Percentiles rank a stretch among this genome's conserved stretches.
Conservation (phyloP, 2,797 vertebrate species). For the Clamator glandarius region DNA sequence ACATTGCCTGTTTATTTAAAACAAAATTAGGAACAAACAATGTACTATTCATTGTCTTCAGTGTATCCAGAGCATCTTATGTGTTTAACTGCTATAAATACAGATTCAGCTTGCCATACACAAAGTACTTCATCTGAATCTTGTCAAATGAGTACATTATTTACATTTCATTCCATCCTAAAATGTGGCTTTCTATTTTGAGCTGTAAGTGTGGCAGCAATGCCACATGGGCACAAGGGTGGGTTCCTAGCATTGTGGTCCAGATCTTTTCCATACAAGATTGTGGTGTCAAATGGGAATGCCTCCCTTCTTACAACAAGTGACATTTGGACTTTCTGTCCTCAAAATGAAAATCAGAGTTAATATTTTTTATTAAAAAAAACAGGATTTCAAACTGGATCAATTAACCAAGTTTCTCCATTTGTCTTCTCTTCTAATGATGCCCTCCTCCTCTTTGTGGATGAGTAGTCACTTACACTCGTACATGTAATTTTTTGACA, state of each 20-base stretch:
- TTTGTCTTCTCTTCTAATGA: not conserved
- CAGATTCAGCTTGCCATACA: slow-evolving; percentile 60
- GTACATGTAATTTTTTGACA: not conserved
- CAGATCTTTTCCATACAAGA: not conserved
- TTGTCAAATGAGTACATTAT: slow-evolving; percentile 41
- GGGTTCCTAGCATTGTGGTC: not conserved
- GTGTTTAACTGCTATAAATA: slow-evolving; percentile 59
- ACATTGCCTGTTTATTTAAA: slow-evolving; percentile 39
- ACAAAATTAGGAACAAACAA: slow-evolving; percentile 14
- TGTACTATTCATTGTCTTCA: slow-evolving; percentile 2
- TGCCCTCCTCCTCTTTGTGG: not conserved
- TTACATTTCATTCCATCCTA: slow-evolving; percentile 37
- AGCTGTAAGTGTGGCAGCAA: not conserved
- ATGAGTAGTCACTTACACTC: not conserved
- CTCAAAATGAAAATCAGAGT: not conserved
- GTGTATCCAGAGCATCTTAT: slow-evolving; percentile 25
- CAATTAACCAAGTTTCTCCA: not conserved
- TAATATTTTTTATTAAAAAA: not conserved
- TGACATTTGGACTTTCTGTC: not conserved
- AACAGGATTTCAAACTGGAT: not conserved
- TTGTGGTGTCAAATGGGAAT: not conserved
- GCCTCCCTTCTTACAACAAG: not conserved
- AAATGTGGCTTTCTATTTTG: not conserved
- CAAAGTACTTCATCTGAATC: slow-evolving; percentile 60
- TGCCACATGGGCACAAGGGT: not conserved